These are phyloP conservation scores for Eilema depressum DNA, from an alignment of 2,888 invertebrate species.

Conservation along the genomic window DNA sequence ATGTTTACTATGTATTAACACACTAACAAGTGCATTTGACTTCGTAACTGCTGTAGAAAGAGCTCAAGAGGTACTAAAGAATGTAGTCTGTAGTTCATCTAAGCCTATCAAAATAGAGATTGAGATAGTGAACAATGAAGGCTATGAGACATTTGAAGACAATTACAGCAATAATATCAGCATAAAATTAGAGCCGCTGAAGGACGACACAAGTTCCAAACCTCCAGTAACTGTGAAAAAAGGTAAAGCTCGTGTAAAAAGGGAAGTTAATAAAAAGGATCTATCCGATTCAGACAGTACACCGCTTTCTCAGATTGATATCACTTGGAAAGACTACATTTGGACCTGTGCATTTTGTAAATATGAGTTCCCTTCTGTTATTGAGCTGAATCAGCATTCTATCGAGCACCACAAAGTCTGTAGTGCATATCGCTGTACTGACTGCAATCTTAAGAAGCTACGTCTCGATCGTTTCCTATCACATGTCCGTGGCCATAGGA, in stretches of 20 bases:
- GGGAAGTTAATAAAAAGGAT: conserved; percentile 23
- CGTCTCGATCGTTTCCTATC: conserved; percentile 65
- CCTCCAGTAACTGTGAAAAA: background rate
- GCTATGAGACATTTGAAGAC: conserved; percentile 22
- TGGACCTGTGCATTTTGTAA: conserved; percentile 75
- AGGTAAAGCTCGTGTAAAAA: background rate
- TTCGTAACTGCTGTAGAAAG: conserved; percentile 65
- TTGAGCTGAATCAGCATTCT: conserved; percentile 86
- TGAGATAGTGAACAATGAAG: conserved; percentile 42
- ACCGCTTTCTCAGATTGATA: conserved; percentile 62
- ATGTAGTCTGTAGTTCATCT: conserved; percentile 49
- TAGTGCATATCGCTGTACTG: conserved; percentile 88
- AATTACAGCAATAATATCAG: conserved; percentile 34
- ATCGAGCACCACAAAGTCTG: conserved; percentile 87
- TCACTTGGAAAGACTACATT: conserved; percentile 71
- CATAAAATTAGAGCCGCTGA: conserved; percentile 40
- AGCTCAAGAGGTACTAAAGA: conserved; percentile 61
- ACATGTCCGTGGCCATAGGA: conserved; percentile 88
- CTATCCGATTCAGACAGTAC: conserved; percentile 43
- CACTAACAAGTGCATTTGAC: conserved; percentile 64
- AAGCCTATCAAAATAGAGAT: conserved; percentile 60
- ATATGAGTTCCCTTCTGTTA: conserved; percentile 62
- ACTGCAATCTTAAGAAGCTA: conserved; percentile 81
- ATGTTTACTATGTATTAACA: conserved; percentile 65
- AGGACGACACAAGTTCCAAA: background rate